Evolutionary conservation across 2,888 invertebrate genomes (phyloP), one percentile per base, ranked within the genome.

Genomic region (Heteromyza rotundicornis): DNA sequence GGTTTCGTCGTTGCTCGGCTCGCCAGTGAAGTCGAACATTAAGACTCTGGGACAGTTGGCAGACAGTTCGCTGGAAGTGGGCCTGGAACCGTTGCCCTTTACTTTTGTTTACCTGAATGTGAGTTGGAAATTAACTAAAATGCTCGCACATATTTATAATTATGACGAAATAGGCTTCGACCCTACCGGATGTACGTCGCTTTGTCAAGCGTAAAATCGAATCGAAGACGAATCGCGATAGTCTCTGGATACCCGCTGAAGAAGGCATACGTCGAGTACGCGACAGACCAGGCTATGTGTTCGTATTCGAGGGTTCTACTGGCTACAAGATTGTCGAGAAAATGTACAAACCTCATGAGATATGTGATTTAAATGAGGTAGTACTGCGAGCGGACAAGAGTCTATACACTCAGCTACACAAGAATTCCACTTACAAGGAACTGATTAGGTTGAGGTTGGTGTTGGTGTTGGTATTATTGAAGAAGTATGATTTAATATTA

Each of bases 1-100:
- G 60, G 88, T 89, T 0, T 87, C 87, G 0, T 81, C 88, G n/a
- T 77, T 89, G 14, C 85, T 88, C 62, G 86, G 86, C 1, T 85
- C 88, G 0, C 86, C 87, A 0, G 80, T 85, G 1, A 86, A 86
- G 57, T 80, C 83, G 0, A 68, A 71, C 53, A 86, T 89, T 14
- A 84, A 82, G 47, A 86, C 85, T 0, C 59, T 87, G 17, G 74
- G 79, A 0, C 86, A 87, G 68, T 76, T 89, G 63, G 78, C 86
- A 1, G 80, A 84, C 53, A 88, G 87, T 32, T 84, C 85, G 1
- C 78, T 89, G 57, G 81, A 84, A 52, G 74, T 88, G 10, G 88
- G 86, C 0, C 78, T 85, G 2, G 85, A 87, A 58, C 85, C 87
- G 50, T 74, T 83, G 5, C 76, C 85, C 1, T 80, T 71, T 56